Evolutionary conservation across 2,113 vertebrate genomes (phyloP).

Genomic region (Macaca fascicularis): T2T-MFA8v1.1 NC_088386.1:117160001-117160500

Average conservation of each 20-base stretch:
- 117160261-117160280: background rate
- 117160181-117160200: background rate
- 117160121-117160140: background rate
- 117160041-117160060: too few relatives aligned
- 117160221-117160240: background rate
- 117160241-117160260: background rate
- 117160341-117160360: background rate
- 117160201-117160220: background rate
- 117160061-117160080: too few relatives aligned
- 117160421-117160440: background rate
- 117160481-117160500: accelerated
- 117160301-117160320: background rate
- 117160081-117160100: too few relatives aligned
- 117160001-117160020: too few relatives aligned
- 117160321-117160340: background rate
- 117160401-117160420: accelerated
- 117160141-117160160: background rate
- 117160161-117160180: background rate
- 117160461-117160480: background rate
- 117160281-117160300: background rate
- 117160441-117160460: too few relatives aligned
- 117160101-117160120: too few relatives aligned
- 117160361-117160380: accelerated
- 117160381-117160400: background rate
- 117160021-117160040: too few relatives aligned